Base-by-base conservation (phyloP, 2,797 vertebrate genomes). In the Mionectes olivaceus region DNA sequence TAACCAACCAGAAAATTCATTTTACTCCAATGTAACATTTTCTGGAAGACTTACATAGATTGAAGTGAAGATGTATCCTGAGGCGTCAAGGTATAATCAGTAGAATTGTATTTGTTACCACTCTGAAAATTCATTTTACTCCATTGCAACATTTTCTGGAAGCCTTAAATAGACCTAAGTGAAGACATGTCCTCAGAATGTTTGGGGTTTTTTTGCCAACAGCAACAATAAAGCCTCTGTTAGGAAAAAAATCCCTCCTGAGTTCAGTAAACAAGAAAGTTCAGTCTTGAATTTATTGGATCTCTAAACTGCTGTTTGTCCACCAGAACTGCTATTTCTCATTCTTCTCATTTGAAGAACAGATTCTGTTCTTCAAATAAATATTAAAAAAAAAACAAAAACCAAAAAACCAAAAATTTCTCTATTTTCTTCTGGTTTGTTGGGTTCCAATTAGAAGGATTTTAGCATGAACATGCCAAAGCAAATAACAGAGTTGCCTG, bases 61-160 rank as follows among this genome's bases (percentile, higher is more conserved):
- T n/a, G 8, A 89, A 78, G 44, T 44, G 41, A 85, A 77, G 43
- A 92, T 41, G 46, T 24, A 71, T 46, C 83, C 73, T 71, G 33
- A 87, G 61, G 46, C 47, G 85, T 68, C 53, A 63, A 78, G 39
- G 41, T 75, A 73, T 33, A 82, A 93, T 82, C 71, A 76, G 85
- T 24, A 65, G 44, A 79, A 80, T 9, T 91, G 33, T 41, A 90
- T 79, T 84, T 84, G 50, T 78, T 83, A 80, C 44, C 37, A 60
- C 65, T 18, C 50, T 83, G 43, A 46, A 92, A 96, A 94, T 64
- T 46, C 53, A 53, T 88, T 96, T 90, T 70, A 74, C 60, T 80
- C 43, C 49, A 83, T 2, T 39, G 24, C 37, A 89, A 49, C 33
- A 7, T 80, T 64, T 83, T 78, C 19, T 59, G 39, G 43, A 95